Base-by-base conservation (phyloP, 2,113 vertebrate species). In the Bubalus kerabau region DNA sequence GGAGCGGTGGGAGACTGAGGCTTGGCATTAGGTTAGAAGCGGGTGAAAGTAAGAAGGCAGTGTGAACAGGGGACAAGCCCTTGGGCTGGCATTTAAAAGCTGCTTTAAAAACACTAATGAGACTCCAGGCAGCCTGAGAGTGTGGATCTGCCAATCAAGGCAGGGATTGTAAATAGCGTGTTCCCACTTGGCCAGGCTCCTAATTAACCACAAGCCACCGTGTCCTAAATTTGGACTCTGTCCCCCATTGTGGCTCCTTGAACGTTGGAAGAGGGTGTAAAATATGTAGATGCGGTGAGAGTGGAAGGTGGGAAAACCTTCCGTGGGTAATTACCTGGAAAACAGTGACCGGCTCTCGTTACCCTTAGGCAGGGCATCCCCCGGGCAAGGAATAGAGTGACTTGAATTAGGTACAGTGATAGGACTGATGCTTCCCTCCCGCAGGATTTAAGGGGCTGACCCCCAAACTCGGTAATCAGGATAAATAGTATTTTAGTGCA, bases 161-260 rank as follows among this genome's bases (percentile, higher is more conserved):
- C 71, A 7, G 80, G 93, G n/a, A 2, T 2, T 62, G 64, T 74
- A 85, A 93, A 71, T 54, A 84, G 83, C 2, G 23, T 14, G n/a
- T 36, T 82, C 46, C n/a, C 54, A 1, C 6, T 36, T 36, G 96
- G 91, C 50, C 0, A 60, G 82, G 7, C 59, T 92, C 95, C 87
- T 95, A 97, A 97, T 95, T 96, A 93, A 96, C 98, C 97, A 64
- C 97, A 95, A 97, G 95, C 97, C 94, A 59, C 97, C 40, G 0
- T 0, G 32, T 88, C 82, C 81, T 76, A 3, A n/a, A 52, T 32
- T 11, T 32, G 90, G 80, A 64, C 81, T 54, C 21, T 30, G 82
- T 46, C 71, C 90, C 48, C 60, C 74, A 14, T 1, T 8, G 60
- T 40, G 87, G 94, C 52, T 43, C 16, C 52, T 5, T 0, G 26